These are phyloP conservation scores for Xestia c-nigrum DNA, from an alignment of 2,888 invertebrate species.

Conservation along the genomic window DNA sequence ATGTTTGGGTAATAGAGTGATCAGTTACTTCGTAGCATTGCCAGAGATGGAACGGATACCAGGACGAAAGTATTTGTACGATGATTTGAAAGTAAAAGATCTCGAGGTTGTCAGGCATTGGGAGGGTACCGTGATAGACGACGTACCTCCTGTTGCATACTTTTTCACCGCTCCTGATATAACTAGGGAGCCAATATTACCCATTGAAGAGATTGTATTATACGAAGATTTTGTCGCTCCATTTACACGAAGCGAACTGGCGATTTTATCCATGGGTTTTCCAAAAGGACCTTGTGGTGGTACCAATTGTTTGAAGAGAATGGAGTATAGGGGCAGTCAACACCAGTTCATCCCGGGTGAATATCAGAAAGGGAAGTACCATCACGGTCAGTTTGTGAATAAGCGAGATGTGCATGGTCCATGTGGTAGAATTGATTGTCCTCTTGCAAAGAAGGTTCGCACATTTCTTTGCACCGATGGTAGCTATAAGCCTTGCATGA, in stretches of 20 bases:
- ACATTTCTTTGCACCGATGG: constrained; percentile 83
- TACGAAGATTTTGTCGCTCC: constrained; percentile 86
- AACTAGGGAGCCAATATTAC: constrained; percentile 80
- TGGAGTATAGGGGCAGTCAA: constrained; percentile 87
- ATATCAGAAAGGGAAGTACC: constrained; percentile 82
- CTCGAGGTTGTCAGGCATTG: constrained; percentile 87
- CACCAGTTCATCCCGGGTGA: constrained; percentile 87
- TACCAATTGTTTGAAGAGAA: constrained; percentile 86
- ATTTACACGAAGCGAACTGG: constrained; percentile 82
- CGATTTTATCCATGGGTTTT: constrained; percentile 88
- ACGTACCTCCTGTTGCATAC: constrained; percentile 84
- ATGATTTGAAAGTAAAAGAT: constrained; percentile 85
- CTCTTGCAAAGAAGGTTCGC: constrained; percentile 85
- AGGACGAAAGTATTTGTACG: constrained; percentile 84
- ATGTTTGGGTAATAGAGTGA: constrained; percentile 84
- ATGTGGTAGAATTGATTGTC: constrained; percentile 87
- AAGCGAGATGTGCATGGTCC: constrained; percentile 87
- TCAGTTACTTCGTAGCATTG: constrained; percentile 83
- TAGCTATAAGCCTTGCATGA: constrained; percentile 84
- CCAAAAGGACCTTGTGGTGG: constrained; percentile 89
- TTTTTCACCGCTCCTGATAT: constrained; percentile 87
- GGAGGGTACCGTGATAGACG: constrained; percentile 85
- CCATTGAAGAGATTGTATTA: constrained; percentile 75
- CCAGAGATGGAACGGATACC: constrained; percentile 88
- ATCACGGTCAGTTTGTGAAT: constrained; percentile 86